Conservation (phyloP, 1,140 invertebrate species). For the Philotrypesis tridentata region DNA sequence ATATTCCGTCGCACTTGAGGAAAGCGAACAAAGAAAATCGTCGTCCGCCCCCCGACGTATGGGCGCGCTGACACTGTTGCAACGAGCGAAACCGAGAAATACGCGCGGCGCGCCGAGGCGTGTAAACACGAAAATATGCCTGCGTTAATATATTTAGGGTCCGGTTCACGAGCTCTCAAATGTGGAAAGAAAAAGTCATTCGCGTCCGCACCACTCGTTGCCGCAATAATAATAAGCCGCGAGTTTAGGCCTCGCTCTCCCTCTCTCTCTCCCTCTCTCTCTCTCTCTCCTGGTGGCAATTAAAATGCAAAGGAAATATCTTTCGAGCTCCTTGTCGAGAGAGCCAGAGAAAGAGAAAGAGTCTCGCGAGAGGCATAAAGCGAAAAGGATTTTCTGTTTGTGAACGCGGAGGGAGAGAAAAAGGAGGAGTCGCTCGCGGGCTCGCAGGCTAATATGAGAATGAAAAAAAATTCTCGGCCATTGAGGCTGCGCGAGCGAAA, state of each 20-base stretch:
- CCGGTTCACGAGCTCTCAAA: conserved; percentile 17
- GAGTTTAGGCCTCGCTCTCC: conserved; percentile 2
- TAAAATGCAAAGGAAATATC: conserved; percentile 35
- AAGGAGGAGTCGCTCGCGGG: background rate
- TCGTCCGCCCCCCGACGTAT: background rate
- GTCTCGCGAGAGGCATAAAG: background rate
- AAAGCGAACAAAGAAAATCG: background rate
- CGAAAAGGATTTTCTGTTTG: conserved; percentile 7
- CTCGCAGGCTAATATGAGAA: background rate
- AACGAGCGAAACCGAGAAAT: background rate
- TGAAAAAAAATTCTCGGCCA: background rate
- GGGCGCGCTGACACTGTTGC: background rate
- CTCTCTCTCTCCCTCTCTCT: no score
- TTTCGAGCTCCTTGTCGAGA: background rate
- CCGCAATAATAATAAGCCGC: conserved; percentile 22
- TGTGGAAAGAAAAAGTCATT: conserved; percentile 26
- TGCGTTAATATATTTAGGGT: conserved; percentile 37
- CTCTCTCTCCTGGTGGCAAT: no score
- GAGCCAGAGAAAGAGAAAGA: no score
- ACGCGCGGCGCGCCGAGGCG: background rate
- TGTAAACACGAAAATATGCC: conserved; percentile 27
- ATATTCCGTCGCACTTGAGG: background rate
- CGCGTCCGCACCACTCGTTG: conserved; percentile 27
- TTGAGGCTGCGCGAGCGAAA: background rate
- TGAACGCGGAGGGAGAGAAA: background rate